These are phyloP conservation scores for Odontesthes bonariensis DNA, from an alignment of 2,113 vertebrate genomes.

Conservation along the genomic window DNA sequence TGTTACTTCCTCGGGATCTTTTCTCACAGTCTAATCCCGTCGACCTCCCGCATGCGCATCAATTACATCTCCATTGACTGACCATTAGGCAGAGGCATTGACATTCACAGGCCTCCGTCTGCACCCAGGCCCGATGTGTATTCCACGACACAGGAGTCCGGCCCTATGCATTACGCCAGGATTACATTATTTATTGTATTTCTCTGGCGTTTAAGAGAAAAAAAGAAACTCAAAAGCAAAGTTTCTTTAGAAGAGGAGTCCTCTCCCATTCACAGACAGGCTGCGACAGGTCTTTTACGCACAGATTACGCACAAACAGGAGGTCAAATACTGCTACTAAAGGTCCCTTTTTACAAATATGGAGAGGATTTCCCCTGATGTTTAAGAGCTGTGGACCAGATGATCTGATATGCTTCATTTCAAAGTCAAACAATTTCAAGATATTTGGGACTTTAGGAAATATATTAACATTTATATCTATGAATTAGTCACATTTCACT, in stretches of 20 bases:
- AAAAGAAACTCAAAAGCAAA: not conserved
- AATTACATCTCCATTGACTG: constrained; percentile 80
- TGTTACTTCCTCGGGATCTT: constrained; percentile 45
- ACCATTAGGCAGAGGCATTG: constrained; percentile 80
- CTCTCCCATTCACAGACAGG: constrained; percentile 7
- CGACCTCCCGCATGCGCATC: constrained; percentile 81
- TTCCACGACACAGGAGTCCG: constrained; percentile 61
- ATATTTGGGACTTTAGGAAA: no score
- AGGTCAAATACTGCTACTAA: no score
- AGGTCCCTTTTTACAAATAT: no score
- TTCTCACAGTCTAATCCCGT: constrained; percentile 74
- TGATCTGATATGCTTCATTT: no score
- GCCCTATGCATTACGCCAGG: constrained; percentile 47
- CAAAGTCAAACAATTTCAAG: no score
- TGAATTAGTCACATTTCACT: no score
- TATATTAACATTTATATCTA: no score
- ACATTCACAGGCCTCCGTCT: constrained; percentile 83
- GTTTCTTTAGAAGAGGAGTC: not conserved
- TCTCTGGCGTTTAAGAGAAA: constrained; percentile 7
- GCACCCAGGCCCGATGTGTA: constrained; percentile 78
- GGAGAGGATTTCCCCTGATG: no score
- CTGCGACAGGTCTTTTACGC: not conserved
- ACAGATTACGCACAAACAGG: no score
- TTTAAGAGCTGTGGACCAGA: no score
- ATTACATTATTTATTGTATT: constrained; percentile 54